phyloP scores from a whole-genome alignment of 2,797 vertebrate genomes.

The Amblyraja radiata region DNA sequence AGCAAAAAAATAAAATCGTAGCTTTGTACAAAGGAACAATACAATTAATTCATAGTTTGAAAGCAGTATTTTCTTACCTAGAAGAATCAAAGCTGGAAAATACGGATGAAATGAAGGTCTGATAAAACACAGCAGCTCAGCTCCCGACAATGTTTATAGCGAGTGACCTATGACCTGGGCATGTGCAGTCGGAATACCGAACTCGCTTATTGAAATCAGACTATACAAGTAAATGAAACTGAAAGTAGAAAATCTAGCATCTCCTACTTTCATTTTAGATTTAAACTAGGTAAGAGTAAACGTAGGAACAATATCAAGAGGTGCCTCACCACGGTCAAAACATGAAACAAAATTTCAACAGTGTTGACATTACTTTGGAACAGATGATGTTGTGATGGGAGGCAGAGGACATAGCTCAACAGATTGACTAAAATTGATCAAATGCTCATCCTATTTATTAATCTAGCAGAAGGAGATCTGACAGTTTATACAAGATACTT shows the following conservation, averaged over 20 bases:
- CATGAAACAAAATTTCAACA: neutral
- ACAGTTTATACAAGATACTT: neutral
- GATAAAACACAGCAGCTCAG: too few relatives aligned
- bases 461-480: neutral
- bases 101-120: too few relatives aligned
- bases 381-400: neutral
- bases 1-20: too few relatives aligned
- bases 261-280: neutral
- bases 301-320: neutral
- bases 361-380: neutral
- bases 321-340: neutral
- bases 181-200: too few relatives aligned
- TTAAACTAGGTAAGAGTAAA: neutral
- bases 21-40: too few relatives aligned
- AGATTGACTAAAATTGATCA: neutral
- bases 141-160: too few relatives aligned
- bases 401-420: neutral
- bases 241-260: too few relatives aligned
- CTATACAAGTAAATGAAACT: neutral
- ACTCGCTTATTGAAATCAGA: neutral
- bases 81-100: too few relatives aligned
- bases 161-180: too few relatives aligned
- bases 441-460: neutral
- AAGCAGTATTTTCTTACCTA: too few relatives aligned
- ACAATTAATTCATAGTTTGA: too few relatives aligned